Conservation (phyloP, 2,113 vertebrate species). For the Hemiprocne comata region DNA sequence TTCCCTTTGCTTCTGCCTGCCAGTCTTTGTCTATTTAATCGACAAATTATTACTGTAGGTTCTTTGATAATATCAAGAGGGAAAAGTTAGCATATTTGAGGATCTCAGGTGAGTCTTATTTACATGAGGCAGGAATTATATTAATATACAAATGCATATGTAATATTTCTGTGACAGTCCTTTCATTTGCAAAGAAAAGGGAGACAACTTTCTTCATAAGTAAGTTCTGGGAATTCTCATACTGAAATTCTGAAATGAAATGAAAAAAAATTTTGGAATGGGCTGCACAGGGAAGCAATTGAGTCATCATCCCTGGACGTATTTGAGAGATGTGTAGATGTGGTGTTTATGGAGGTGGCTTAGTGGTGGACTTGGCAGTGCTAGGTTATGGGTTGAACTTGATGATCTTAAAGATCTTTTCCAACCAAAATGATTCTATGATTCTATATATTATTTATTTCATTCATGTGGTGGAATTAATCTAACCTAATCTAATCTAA, state of each 20-base stretch:
- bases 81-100: not conserved
- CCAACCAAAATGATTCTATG: too few species aligned
- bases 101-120: not conserved
- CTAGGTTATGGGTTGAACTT: too few species aligned
- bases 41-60: not conserved
- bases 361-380: too few species aligned
- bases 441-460: not conserved
- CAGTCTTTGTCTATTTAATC: not conserved
- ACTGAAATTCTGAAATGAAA: not conserved
- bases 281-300: too few species aligned
- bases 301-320: too few species aligned
- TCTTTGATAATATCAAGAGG: conserved; percentile 19
- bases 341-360: too few species aligned
- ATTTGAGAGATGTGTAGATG: too few species aligned
- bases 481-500: not conserved
- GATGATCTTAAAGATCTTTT: too few species aligned
- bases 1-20: not conserved
- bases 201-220: not conserved
- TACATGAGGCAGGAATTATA: not conserved
- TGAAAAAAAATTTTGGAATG: too few species aligned
- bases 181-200: not conserved
- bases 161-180: not conserved
- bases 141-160: not conserved
- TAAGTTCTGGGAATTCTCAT: not conserved
- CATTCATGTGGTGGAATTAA: not conserved